Percentiles rank a stretch among this genome's conserved stretches.
Conservation (phyloP, 2,888 invertebrate genomes). For the Papilio protenor region DNA sequence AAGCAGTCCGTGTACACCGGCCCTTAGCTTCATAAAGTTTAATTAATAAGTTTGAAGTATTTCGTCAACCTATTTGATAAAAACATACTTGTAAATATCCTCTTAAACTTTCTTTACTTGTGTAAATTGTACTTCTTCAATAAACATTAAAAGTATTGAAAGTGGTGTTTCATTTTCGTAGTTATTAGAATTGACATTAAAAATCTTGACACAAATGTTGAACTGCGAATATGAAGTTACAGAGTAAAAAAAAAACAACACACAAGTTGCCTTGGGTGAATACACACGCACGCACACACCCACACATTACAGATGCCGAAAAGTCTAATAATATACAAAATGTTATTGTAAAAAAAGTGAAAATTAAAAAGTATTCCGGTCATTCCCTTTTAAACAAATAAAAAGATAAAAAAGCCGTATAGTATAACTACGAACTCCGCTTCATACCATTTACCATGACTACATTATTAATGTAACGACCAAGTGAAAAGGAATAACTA, state of each 20-base stretch:
- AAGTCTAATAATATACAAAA: too few species aligned
- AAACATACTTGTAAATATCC: slow-evolving; percentile 80
- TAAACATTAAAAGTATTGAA: slow-evolving; percentile 65
- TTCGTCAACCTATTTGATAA: slow-evolving; percentile 59
- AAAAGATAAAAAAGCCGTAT: not conserved
- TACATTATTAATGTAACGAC: slow-evolving; percentile 31
- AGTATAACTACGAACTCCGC: not conserved
- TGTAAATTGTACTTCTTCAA: slow-evolving; percentile 82
- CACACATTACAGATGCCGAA: too few species aligned
- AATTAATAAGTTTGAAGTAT: slow-evolving; percentile 21
- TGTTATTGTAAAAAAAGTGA: too few species aligned
- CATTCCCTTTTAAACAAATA: too few species aligned
- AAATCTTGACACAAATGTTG: not conserved
- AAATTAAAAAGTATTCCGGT: too few species aligned
- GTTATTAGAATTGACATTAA: not conserved
- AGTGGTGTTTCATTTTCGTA: slow-evolving; percentile 42
- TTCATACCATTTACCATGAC: not conserved
- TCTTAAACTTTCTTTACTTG: slow-evolving; percentile 75
- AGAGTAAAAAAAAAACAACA: too few species aligned
- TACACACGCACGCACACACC: too few species aligned
- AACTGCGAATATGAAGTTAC: not conserved
- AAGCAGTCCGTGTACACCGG: not conserved
- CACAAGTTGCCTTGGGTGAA: too few species aligned
- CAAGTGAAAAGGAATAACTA: slow-evolving; percentile 12
- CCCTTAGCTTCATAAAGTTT: slow-evolving; percentile 8